Conservation (phyloP, 2,888 invertebrate genomes). For the Invenusta paracnida region DNA sequence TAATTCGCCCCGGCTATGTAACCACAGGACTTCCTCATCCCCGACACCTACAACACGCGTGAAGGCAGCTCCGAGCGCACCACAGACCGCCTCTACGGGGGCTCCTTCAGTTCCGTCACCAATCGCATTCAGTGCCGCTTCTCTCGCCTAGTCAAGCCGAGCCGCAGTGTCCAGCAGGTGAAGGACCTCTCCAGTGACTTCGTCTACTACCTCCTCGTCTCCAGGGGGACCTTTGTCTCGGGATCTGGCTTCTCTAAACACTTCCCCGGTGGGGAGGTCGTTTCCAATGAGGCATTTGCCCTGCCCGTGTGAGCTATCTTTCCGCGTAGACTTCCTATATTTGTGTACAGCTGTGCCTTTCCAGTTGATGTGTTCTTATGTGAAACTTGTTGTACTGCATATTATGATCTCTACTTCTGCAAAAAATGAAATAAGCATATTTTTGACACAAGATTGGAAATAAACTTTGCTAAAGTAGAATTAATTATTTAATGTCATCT, state of each 20-base stretch:
- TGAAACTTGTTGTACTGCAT: too few relatives aligned
- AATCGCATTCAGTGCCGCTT: constrained; percentile 34
- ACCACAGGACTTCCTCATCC: background rate
- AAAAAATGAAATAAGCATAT: too few relatives aligned
- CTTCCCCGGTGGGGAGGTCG: background rate
- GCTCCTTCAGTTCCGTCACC: background rate
- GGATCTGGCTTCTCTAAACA: background rate
- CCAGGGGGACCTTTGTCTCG: background rate
- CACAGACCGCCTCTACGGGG: background rate
- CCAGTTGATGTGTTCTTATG: too few relatives aligned
- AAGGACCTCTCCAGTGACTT: constrained; percentile 25
- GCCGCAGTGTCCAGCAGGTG: background rate
- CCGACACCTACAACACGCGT: background rate
- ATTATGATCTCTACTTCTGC: too few relatives aligned
- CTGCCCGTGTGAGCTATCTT: background rate
- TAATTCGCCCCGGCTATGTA: too few relatives aligned
- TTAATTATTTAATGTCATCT: too few relatives aligned
- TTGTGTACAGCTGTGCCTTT: too few relatives aligned
- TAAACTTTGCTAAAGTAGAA: too few relatives aligned
- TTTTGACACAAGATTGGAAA: too few relatives aligned
- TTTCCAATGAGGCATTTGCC: background rate
- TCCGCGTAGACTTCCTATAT: too few relatives aligned
- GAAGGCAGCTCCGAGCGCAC: background rate
- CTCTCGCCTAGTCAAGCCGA: constrained; percentile 14
- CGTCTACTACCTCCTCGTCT: constrained; percentile 7